Evolutionary conservation across 2,797 vertebrate genomes (phyloP).

Genomic region (Lepilemur ruficaudatus): DNA sequence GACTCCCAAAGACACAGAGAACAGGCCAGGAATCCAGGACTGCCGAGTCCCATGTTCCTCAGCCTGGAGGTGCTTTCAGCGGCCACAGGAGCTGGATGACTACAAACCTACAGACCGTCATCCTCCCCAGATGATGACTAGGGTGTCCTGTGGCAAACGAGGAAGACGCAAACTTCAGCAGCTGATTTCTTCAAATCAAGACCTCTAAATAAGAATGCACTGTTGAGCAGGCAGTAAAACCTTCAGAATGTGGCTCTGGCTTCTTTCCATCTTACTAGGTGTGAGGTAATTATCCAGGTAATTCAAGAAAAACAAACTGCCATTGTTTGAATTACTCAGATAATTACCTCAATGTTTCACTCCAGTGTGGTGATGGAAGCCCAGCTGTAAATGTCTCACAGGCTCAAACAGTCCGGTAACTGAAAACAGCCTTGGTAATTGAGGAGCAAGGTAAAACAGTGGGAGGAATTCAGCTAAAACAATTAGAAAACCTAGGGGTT

Average conservation of each 20-base stretch:
- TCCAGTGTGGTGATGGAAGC: background rate
- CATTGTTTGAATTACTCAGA: constrained; percentile 70
- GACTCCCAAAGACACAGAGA: background rate
- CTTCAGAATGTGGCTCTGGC: constrained; percentile 64
- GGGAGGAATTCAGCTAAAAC: background rate
- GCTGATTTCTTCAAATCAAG: constrained; percentile 41
- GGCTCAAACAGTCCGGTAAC: constrained; percentile 48
- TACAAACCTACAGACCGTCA: background rate
- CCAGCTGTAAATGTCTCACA: constrained; percentile 42
- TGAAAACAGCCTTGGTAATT: constrained; percentile 56
- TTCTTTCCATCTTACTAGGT: constrained; percentile 64
- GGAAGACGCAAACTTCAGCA: background rate
- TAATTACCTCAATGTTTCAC: constrained; percentile 69
- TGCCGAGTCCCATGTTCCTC: background rate
- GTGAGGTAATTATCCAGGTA: constrained; percentile 74
- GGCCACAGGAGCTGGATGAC: background rate
- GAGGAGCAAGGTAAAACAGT: background rate
- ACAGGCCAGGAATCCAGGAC: background rate
- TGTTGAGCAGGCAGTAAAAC: constrained; percentile 56
- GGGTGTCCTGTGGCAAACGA: background rate
- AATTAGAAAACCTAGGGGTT: background rate
- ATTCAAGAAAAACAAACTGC: constrained; percentile 75
- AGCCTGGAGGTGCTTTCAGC: background rate
- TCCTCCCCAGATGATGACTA: background rate
- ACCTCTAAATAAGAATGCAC: constrained; percentile 38